A percentile compares a stretch with the other conserved stretches of the same genome.
Conservation (phyloP, 2,797 vertebrate species). For the Takifugu rubripes region DNA sequence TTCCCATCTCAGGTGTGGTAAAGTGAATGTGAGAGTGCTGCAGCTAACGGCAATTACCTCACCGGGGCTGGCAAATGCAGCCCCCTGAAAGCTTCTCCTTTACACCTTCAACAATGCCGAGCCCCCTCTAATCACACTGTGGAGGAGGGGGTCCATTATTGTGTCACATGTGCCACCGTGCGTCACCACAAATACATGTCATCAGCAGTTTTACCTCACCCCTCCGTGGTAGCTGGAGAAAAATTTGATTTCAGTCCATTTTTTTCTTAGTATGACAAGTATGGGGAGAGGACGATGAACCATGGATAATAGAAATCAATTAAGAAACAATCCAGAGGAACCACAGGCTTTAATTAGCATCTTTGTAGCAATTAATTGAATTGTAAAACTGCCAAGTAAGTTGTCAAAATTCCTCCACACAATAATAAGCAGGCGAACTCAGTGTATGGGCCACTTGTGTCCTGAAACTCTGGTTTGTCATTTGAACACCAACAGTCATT, state of each 20-base stretch:
- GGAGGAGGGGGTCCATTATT: constrained; percentile 10
- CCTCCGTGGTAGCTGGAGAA: too few species aligned
- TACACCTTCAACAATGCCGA: constrained; percentile 25
- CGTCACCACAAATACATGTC: not conserved
- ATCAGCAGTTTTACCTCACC: not conserved
- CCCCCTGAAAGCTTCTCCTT: constrained; percentile 37
- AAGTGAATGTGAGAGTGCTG: constrained; percentile 18
- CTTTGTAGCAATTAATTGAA: too few species aligned
- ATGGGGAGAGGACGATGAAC: not conserved
- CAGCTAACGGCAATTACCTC: constrained; percentile 15
- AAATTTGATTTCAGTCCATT: too few species aligned
- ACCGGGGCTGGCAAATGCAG: constrained; percentile 24
- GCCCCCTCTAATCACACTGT: not conserved
- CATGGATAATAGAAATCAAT: too few species aligned
- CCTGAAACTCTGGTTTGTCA: too few species aligned
- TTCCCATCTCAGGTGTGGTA: constrained; percentile 38
- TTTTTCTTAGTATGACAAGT: too few species aligned
- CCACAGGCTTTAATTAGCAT: too few species aligned
- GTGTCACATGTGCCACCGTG: constrained; percentile 8
- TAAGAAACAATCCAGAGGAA: too few species aligned
- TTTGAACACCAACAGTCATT: constrained; percentile 1
- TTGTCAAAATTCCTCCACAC: not conserved
- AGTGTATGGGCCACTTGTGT: too few species aligned
- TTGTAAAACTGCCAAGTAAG: constrained; percentile 3
- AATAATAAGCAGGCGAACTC: too few species aligned